Evolutionary conservation across 2,888 invertebrate species (phyloP).

Genomic region (Chrysomela aeneicollis): DNA sequence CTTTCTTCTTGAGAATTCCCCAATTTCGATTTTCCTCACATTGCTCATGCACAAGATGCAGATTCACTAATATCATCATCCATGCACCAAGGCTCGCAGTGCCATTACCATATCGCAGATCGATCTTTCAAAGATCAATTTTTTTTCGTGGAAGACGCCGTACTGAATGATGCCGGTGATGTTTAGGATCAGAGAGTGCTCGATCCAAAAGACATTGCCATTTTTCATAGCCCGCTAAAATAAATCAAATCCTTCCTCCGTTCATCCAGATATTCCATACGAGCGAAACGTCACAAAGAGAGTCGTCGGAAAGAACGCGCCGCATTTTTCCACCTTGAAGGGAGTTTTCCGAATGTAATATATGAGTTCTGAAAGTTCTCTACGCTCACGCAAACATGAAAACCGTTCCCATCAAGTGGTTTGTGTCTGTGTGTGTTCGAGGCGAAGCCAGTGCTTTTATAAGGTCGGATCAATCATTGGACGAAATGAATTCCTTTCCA

Average conservation of each 20-base stretch:
- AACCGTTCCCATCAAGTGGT: slow-evolving; percentile 7
- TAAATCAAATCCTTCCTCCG: not conserved
- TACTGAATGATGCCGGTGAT: too few relatives aligned
- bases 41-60: too few relatives aligned
- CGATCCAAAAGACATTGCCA: not conserved
- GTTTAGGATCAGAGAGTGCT: too few relatives aligned
- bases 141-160: too few relatives aligned
- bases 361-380: slow-evolving; percentile 18
- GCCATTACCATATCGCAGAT: too few relatives aligned
- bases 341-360: slow-evolving; percentile 25
- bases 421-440: slow-evolving; percentile 6
- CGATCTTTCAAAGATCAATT: too few relatives aligned
- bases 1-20: too few relatives aligned
- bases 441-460: slow-evolving; percentile 12
- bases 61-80: too few relatives aligned
- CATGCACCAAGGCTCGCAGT: too few relatives aligned
- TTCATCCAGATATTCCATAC: not conserved
- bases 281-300: slow-evolving; percentile 3
- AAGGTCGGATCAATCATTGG: slow-evolving; percentile 16
- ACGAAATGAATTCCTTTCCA: slow-evolving; percentile 12
- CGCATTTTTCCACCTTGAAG: slow-evolving; percentile 22
- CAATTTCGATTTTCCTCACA: too few relatives aligned
- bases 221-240: not conserved
- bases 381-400: slow-evolving; percentile 14
- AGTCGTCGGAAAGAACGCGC: not conserved